These are phyloP conservation scores for Lycocerus yunnanus DNA, from an alignment of 2,888 invertebrate genomes.

Conservation along the genomic window DNA sequence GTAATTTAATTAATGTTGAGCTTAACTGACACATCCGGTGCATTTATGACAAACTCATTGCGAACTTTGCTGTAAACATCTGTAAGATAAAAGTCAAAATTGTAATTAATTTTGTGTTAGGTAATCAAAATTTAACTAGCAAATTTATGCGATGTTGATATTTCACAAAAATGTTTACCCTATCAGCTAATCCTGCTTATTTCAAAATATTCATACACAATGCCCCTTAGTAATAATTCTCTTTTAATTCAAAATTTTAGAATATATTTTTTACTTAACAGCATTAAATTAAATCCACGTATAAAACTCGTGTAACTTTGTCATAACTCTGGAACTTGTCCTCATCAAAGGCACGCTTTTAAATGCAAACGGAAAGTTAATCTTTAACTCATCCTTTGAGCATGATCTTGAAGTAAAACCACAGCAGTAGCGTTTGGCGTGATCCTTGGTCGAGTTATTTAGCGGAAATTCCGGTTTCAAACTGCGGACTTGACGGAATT, in stretches of 20 bases:
- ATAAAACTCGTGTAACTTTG: too few species aligned
- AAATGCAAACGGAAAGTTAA: too few species aligned
- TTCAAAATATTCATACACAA: background rate
- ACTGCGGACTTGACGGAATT: too few species aligned
- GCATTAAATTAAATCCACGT: too few species aligned
- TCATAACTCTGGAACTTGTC: too few species aligned
- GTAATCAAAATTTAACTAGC: background rate
- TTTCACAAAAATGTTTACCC: background rate
- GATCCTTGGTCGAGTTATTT: too few species aligned
- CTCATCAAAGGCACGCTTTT: too few species aligned
- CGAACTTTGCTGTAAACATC: background rate
- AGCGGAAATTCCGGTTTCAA: too few species aligned
- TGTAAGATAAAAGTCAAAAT: background rate
- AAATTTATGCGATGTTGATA: background rate
- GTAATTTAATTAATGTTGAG: background rate
- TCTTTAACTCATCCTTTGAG: too few species aligned
- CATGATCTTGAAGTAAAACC: too few species aligned
- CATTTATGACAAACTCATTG: background rate
- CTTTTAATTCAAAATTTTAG: background rate
- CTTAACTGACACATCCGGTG: background rate
- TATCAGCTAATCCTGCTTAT: background rate
- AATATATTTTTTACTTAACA: too few species aligned
- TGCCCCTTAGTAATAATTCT: background rate
- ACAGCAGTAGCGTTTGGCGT: too few species aligned
- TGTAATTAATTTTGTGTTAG: background rate